Conservation (phyloP, 2,113 vertebrate genomes). For the Laticauda colubrina region DNA sequence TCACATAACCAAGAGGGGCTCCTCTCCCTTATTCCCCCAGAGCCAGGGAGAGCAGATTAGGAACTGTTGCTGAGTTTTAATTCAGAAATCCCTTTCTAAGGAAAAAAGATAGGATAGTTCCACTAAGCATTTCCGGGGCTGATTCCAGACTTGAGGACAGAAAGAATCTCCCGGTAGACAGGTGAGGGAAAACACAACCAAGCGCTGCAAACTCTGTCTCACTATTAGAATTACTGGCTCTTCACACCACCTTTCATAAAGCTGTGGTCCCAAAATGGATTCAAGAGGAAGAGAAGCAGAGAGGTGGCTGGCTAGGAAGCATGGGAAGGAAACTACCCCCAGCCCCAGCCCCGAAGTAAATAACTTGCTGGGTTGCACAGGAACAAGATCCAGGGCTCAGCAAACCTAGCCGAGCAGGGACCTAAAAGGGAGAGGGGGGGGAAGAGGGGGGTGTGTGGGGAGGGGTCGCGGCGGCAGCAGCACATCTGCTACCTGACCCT, state of each 20-base stretch:
- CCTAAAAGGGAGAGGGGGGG: not conserved
- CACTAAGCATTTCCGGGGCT: not conserved
- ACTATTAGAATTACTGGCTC: not conserved
- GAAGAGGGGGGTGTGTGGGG: no score
- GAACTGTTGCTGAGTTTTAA: not conserved
- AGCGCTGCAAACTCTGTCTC: not conserved
- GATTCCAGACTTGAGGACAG: not conserved
- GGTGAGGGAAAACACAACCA: not conserved
- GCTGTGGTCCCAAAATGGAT: not conserved
- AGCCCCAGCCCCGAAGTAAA: not conserved
- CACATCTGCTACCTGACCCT: not conserved
- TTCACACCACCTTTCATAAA: not conserved
- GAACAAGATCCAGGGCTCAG: not conserved
- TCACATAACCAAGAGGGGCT: not conserved
- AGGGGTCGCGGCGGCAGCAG: not conserved
- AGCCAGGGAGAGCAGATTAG: not conserved
- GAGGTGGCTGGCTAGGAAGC: not conserved
- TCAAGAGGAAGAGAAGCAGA: not conserved
- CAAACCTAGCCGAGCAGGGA: not conserved
- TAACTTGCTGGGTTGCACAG: not conserved
- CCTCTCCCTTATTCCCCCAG: not conserved
- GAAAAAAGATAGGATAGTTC: not conserved
- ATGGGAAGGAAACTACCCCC: not conserved
- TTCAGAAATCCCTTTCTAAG: not conserved
- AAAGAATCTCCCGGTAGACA: not conserved